These are phyloP conservation scores for Dasysyrphus albostriatus DNA, from an alignment of 2,888 invertebrate species.

Conservation along the genomic window DNA sequence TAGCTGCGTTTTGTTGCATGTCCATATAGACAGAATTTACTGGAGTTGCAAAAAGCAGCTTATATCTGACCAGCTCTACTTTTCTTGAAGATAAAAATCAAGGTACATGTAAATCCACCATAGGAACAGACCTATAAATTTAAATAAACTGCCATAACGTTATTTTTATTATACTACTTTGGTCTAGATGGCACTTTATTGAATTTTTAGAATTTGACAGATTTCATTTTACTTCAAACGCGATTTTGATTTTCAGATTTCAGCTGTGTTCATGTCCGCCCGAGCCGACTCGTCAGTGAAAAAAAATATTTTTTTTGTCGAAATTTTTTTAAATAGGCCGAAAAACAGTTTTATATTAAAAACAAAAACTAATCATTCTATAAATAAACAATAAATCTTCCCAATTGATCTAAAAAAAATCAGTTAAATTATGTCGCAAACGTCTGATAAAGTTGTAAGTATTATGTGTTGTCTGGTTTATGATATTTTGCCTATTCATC, in stretches of 20 bases:
- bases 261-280: conserved; percentile 5
- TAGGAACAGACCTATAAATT: no score
- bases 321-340: background rate
- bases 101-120: no score
- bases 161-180: background rate
- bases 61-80: no score
- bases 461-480: background rate
- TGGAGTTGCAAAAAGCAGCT: no score
- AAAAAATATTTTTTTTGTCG: background rate
- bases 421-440: background rate
- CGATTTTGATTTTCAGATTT: background rate
- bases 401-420: background rate
- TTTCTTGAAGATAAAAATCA: no score
- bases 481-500: background rate
- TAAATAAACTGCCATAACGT: background rate
- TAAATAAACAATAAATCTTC: background rate
- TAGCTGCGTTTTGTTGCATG: no score
- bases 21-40: no score
- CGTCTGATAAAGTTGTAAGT: background rate
- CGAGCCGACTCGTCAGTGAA: conserved; percentile 1
- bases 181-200: background rate
- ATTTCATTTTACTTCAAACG: background rate
- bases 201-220: background rate
- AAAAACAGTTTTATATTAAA: background rate
- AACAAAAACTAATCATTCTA: background rate